Evolutionary conservation across 2,888 invertebrate species (phyloP).

Genomic region (Eurois occulta): DNA sequence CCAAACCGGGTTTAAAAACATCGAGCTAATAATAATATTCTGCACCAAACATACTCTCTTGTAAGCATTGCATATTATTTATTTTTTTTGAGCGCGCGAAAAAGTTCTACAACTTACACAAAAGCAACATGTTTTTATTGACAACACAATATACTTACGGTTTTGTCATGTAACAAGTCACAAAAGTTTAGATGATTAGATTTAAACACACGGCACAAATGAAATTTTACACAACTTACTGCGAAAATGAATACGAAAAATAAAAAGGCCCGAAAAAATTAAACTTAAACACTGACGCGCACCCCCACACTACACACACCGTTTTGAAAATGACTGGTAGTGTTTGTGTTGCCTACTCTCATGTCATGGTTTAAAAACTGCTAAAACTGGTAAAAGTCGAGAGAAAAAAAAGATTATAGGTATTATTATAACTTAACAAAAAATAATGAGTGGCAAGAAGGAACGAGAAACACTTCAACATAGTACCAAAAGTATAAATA

Average conservation of each 20-base stretch:
- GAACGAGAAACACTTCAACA: neutral
- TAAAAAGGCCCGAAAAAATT: constrained; percentile 40
- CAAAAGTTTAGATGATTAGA: constrained; percentile 3
- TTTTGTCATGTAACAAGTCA: constrained; percentile 23
- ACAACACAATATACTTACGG: constrained; percentile 37
- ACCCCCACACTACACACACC: constrained; percentile 4
- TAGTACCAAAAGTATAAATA: neutral
- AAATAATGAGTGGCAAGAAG: neutral
- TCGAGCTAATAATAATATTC: constrained; percentile 68
- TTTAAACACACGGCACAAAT: neutral
- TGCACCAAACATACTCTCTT: neutral
- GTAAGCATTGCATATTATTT: constrained; percentile 6
- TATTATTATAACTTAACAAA: neutral
- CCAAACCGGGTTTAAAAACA: constrained; percentile 63
- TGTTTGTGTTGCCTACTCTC: constrained; percentile 31
- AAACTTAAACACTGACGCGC: constrained; percentile 13
- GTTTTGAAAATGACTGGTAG: constrained; percentile 42
- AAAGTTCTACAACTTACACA: constrained; percentile 57
- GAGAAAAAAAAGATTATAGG: neutral
- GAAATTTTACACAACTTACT: constrained; percentile 7
- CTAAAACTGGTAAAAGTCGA: neutral
- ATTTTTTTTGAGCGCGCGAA: constrained; percentile 56
- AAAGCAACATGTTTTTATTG: constrained; percentile 32
- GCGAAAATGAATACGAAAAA: constrained; percentile 50
- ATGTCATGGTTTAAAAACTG: neutral